Conservation (phyloP, 2,888 invertebrate genomes). For the Sicus ferrugineus region DNA sequence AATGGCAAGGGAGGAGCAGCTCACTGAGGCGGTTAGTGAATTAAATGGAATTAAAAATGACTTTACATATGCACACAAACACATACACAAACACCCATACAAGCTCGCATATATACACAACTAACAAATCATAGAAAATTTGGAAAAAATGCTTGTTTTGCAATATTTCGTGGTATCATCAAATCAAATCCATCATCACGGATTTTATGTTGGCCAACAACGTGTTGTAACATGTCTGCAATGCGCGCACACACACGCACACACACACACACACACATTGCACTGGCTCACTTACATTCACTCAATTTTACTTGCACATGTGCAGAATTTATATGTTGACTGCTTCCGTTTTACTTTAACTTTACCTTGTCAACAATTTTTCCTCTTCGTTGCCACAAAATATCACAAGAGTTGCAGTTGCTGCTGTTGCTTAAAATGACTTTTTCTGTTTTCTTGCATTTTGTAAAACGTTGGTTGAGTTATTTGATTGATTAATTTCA, state of each 20-base stretch:
- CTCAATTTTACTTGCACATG: not conserved
- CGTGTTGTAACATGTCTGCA: slow-evolving; percentile 11
- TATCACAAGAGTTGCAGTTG: slow-evolving; percentile 6
- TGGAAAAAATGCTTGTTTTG: too few relatives aligned
- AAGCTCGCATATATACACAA: too few relatives aligned
- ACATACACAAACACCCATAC: too few relatives aligned
- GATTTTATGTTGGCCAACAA: slow-evolving; percentile 16
- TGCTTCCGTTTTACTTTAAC: too few relatives aligned
- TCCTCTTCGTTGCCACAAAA: slow-evolving; percentile 13
- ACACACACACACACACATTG: slow-evolving; percentile 7
- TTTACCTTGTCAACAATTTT: not conserved
- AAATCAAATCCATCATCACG: too few relatives aligned
- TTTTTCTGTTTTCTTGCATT: not conserved
- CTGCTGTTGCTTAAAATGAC: not conserved
- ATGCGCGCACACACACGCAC: not conserved
- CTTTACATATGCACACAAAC: too few relatives aligned
- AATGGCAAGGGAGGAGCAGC: too few relatives aligned
- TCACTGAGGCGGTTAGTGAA: too few relatives aligned
- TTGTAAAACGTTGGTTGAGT: not conserved
- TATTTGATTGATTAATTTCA: not conserved
- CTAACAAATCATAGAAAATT: too few relatives aligned
- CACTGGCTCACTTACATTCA: slow-evolving; percentile 1
- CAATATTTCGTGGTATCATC: too few relatives aligned
- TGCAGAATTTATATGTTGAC: not conserved
- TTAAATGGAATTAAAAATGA: too few relatives aligned